phyloP scores from a whole-genome alignment of 2,888 invertebrate genomes.

The Apoda limacodes region DNA sequence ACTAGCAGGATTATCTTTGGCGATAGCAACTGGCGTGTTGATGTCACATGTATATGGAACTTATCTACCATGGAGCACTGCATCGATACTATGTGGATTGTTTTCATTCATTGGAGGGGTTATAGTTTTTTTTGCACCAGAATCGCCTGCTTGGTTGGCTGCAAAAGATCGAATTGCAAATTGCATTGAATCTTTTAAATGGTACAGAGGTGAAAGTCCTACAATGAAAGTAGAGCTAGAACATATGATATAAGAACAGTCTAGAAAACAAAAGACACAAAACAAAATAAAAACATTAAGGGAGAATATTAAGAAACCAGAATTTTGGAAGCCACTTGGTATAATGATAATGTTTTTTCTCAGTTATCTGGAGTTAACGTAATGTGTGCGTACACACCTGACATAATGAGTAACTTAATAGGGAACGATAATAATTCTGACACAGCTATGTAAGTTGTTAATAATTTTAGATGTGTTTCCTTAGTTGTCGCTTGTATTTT shows the following conservation, averaged over 20 bases:
- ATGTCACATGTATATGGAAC: slow-evolving; percentile 75
- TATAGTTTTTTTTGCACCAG: slow-evolving; percentile 70
- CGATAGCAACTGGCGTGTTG: slow-evolving; percentile 74
- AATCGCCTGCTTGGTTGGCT: slow-evolving; percentile 78
- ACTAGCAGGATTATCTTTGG: slow-evolving; percentile 71
- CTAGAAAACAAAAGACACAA: slow-evolving; percentile 35
- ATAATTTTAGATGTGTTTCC: slow-evolving; percentile 70
- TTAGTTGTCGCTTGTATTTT: slow-evolving; percentile 72
- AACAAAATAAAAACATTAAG: slow-evolving; percentile 42
- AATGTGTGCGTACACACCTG: slow-evolving; percentile 77
- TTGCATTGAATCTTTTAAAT: slow-evolving; percentile 70
- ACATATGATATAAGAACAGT: slow-evolving; percentile 52
- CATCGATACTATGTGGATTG: slow-evolving; percentile 66
- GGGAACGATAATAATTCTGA: slow-evolving; percentile 65
- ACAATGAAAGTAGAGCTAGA: slow-evolving; percentile 61
- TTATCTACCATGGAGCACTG: slow-evolving; percentile 69
- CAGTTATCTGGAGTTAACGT: slow-evolving; percentile 80
- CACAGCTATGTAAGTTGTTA: slow-evolving; percentile 74
- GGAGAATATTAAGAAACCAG: slow-evolving; percentile 56
- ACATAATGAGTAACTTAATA: slow-evolving; percentile 72
- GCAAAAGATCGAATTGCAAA: slow-evolving; percentile 68
- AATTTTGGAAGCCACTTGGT: slow-evolving; percentile 71
- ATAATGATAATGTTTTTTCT: slow-evolving; percentile 74
- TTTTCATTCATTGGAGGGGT: slow-evolving; percentile 64
- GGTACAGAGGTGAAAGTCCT: slow-evolving; percentile 69